Percentiles rank a stretch among this genome's conserved stretches.
These are phyloP conservation scores for Cynoglossus semilaevis DNA, from an alignment of 2,113 vertebrate species.

Conservation along the genomic window DNA sequence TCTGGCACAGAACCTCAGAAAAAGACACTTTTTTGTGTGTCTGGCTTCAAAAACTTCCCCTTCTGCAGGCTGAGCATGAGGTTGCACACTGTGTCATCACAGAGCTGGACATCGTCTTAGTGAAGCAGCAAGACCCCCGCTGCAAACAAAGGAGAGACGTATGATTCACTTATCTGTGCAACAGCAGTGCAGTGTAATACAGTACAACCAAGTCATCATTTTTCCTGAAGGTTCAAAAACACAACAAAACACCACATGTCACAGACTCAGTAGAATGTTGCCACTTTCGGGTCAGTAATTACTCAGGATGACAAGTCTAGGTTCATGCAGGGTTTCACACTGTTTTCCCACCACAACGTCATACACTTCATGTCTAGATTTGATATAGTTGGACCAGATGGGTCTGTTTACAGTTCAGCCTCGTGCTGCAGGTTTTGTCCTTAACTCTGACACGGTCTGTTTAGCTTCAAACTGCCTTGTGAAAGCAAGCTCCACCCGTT, in stretches of 20 bases:
- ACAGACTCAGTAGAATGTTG: conserved; percentile 14
- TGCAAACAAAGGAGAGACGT: conserved; percentile 1
- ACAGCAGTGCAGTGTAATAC: background rate
- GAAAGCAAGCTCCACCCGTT: too few relatives aligned
- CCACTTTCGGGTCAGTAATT: conserved; percentile 14
- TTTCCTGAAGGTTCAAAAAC: conserved; percentile 9
- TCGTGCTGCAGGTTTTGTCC: too few relatives aligned
- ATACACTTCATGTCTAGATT: conserved; percentile 5
- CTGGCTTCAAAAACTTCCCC: conserved; percentile 43
- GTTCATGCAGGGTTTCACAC: background rate
- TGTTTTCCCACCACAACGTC: conserved; percentile 13
- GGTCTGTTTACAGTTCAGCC: conserved; percentile 26
- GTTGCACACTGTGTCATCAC: conserved; percentile 43
- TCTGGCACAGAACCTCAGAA: conserved; percentile 45
- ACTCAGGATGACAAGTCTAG: conserved; percentile 5
- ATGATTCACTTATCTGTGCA: too few relatives aligned
- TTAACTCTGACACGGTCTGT: too few relatives aligned
- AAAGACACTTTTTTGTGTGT: conserved; percentile 37
- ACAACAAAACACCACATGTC: background rate
- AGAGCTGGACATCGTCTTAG: conserved; percentile 54
- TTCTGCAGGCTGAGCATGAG: conserved; percentile 26
- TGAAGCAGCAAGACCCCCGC: conserved; percentile 9
- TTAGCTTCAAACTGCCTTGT: conserved; percentile 38
- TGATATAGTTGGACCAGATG: conserved; percentile 11
- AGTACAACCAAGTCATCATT: conserved; percentile 6